phyloP scores from a whole-genome alignment of 1,140 invertebrate genomes.

The Planococcus citri region DNA sequence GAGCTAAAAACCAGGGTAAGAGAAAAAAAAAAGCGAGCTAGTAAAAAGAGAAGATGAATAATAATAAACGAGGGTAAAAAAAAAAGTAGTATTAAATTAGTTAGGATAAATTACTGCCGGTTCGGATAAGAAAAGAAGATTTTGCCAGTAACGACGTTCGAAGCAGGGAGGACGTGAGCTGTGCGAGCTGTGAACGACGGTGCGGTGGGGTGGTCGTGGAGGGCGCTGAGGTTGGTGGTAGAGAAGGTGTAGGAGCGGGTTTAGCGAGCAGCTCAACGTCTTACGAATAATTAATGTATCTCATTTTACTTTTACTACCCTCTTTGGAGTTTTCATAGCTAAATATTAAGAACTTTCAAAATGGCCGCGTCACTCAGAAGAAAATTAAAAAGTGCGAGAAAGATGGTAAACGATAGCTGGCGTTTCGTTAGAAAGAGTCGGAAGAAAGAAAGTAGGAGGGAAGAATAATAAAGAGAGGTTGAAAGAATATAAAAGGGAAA shows the following conservation, averaged over 20 bases:
- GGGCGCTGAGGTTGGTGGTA: neutral
- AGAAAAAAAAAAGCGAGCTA: no score
- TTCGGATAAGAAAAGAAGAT: constrained; percentile 20
- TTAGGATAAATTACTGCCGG: constrained; percentile 16
- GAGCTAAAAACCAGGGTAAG: no score
- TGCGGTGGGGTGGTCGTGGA: neutral
- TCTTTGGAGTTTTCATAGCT: constrained; percentile 27
- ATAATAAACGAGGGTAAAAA: neutral
- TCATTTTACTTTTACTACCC: constrained; percentile 30
- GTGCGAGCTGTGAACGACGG: neutral
- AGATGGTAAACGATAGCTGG: constrained; percentile 21
- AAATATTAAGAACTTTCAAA: constrained; percentile 31
- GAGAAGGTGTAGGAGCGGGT: neutral
- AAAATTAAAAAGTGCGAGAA: constrained; percentile 29
- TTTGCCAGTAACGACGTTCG: constrained; percentile 6
- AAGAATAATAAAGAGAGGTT: constrained; percentile 19
- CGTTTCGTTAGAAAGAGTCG: constrained; percentile 16
- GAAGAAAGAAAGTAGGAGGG: constrained; percentile 24
- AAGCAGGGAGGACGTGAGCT: neutral
- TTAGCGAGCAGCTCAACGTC: constrained; percentile 10
- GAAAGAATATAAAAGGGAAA: constrained; percentile 20
- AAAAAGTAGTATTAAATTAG: constrained; percentile 17
- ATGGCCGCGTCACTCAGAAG: constrained; percentile 28
- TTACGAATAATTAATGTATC: constrained; percentile 30
- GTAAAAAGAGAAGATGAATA: no score